These are phyloP conservation scores for Clarias macrocephalus DNA, from an alignment of 2,113 vertebrate species.

Conservation along the genomic window DNA sequence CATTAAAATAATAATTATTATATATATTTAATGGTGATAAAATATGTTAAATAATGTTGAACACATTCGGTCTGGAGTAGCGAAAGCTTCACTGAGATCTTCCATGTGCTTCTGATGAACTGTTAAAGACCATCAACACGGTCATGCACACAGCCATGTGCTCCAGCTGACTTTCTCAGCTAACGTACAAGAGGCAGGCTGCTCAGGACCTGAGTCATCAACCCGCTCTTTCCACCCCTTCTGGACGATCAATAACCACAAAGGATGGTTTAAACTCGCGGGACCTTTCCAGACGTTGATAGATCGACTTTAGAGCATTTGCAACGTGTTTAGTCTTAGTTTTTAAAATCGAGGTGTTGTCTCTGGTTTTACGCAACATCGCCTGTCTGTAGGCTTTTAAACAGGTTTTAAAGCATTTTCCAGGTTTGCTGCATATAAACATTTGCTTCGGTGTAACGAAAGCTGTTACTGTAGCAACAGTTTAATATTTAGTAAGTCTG, in stretches of 20 bases:
- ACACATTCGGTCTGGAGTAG: neutral
- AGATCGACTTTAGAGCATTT: slow-evolving; percentile 13
- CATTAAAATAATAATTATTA: too few relatives aligned
- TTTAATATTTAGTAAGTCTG: neutral
- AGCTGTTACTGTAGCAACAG: neutral
- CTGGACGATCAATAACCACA: neutral
- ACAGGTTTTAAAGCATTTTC: neutral
- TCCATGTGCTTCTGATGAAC: neutral
- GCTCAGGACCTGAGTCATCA: neutral
- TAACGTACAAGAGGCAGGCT: neutral
- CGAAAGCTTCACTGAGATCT: neutral
- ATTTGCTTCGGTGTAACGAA: neutral
- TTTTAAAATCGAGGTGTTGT: neutral
- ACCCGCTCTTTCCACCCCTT: neutral
- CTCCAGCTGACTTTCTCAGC: neutral
- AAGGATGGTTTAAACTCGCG: slow-evolving; percentile 2
- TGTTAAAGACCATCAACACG: slow-evolving; percentile 5
- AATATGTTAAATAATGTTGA: neutral
- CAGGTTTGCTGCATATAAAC: neutral
- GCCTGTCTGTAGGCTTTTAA: neutral
- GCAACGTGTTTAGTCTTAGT: neutral
- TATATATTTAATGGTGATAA: neutral
- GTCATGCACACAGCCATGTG: neutral
- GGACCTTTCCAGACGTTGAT: neutral
- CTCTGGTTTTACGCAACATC: slow-evolving; percentile 16